Evolutionary conservation across 2,113 vertebrate species (phyloP).

Genomic region (Acanthisitta chloris): DNA sequence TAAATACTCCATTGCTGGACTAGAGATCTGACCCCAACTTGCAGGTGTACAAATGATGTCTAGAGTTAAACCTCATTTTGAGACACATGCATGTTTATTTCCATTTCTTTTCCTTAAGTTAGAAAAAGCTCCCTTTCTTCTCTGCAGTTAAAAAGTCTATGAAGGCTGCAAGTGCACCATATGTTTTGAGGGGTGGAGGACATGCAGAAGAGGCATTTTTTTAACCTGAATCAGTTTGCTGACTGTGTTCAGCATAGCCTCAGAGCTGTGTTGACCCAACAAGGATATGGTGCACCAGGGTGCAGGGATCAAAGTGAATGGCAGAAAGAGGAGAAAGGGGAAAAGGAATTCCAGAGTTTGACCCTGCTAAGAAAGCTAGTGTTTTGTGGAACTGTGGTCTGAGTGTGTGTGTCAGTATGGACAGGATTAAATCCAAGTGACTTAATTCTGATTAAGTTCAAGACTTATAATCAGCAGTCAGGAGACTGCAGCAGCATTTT

Average conservation of each 20-base stretch:
- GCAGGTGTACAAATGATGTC: neutral
- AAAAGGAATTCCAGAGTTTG: neutral
- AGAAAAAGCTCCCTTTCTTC: neutral
- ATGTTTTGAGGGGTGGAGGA: neutral
- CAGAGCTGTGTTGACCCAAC: neutral
- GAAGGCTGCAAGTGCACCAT: neutral
- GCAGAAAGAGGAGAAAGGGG: neutral
- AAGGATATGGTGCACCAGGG: neutral
- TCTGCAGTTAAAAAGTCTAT: neutral
- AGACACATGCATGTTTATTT: neutral
- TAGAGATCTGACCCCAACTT: neutral
- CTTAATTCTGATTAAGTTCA: neutral
- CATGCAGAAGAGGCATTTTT: neutral
- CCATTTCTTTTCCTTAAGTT: neutral
- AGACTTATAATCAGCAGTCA: neutral
- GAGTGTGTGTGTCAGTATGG: neutral
- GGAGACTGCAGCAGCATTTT: neutral
- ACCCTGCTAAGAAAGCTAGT: neutral
- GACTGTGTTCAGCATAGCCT: neutral
- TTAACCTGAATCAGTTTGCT: neutral
- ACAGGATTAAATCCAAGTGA: constrained; percentile 2
- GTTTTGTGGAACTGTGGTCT: neutral
- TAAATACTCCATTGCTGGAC: neutral
- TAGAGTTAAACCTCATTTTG: neutral
- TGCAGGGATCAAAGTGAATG: neutral